A percentile compares a stretch with the other conserved stretches of the same genome.
phyloP scores from a whole-genome alignment of 1,140 invertebrate species.

The Drosophila bifasciata region DNA sequence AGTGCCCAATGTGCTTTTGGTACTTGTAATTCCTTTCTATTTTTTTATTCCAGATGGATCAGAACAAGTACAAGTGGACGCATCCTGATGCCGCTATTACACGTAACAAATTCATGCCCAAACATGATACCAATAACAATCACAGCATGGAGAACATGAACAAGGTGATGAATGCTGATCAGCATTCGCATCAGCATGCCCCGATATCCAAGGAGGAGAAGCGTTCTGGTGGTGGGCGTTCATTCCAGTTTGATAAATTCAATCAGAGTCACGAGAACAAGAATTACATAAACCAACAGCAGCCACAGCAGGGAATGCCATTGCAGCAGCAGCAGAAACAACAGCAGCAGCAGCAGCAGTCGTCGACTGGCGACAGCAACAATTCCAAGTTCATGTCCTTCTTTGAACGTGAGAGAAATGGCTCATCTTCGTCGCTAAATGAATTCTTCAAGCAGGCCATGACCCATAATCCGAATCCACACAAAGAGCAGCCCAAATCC shows the following conservation, averaged over 20 bases:
- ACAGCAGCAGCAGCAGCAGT: conserved; percentile 22
- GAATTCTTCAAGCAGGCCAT: conserved; percentile 81
- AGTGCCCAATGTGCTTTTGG: too few species aligned
- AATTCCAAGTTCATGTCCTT: conserved; percentile 80
- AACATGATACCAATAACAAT: conserved; percentile 65
- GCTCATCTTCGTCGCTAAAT: conserved; percentile 72
- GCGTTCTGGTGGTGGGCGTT: conserved; percentile 26
- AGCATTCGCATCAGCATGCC: conserved; percentile 3
- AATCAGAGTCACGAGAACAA: conserved; percentile 29
- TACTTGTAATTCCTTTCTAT: too few species aligned
- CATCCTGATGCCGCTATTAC: conserved; percentile 33
- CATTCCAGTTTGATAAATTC: conserved; percentile 49
- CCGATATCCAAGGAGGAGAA: conserved; percentile 47
- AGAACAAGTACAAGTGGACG: conserved; percentile 64
- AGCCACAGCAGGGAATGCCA: conserved; percentile 10
- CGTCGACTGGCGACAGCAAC: conserved; percentile 27
- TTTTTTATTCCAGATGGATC: conserved; percentile 37
- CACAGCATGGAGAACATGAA: conserved; percentile 61
- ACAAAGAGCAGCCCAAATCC: conserved; percentile 58
- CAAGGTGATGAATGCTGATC: conserved; percentile 31
- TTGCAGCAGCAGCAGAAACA: conserved; percentile 23
- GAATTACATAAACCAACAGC: conserved; percentile 35
- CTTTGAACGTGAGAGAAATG: conserved; percentile 62
- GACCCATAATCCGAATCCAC: conserved; percentile 35
- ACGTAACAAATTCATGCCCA: conserved; percentile 51